phyloP scores from a whole-genome alignment of 2,113 vertebrate species.

The Protobothrops flavoviridis region DNA sequence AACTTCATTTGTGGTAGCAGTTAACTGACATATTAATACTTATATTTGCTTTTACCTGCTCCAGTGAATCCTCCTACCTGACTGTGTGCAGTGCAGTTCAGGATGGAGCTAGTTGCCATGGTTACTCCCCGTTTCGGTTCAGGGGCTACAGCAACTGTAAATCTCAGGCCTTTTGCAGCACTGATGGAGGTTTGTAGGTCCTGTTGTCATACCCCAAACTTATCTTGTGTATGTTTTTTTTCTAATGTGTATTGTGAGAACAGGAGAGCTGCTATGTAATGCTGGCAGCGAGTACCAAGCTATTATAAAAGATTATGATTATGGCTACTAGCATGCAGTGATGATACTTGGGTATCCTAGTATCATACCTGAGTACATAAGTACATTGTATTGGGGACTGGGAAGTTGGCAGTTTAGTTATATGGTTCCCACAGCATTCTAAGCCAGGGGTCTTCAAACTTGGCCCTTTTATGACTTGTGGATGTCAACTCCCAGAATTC shows the following conservation, averaged over 20 bases:
- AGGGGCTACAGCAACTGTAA: constrained; percentile 14
- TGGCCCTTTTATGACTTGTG: no score
- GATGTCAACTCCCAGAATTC: no score
- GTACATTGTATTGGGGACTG: background rate
- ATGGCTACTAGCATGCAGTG: background rate
- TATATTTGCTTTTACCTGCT: background rate
- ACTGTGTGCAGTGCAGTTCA: background rate
- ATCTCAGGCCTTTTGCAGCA: constrained; percentile 3
- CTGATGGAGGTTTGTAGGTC: background rate
- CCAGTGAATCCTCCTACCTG: background rate
- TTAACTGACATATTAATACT: background rate
- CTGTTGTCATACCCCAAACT: background rate
- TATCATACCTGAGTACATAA: background rate
- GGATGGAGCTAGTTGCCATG: constrained; percentile 25
- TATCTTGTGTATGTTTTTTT: background rate
- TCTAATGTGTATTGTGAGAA: background rate
- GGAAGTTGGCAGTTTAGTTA: background rate
- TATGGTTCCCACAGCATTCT: background rate
- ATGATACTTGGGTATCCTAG: background rate
- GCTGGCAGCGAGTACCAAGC: background rate
- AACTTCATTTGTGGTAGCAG: background rate
- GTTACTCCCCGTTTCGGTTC: constrained; percentile 30
- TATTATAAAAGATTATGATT: background rate
- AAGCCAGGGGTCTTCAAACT: background rate
- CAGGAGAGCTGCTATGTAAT: background rate